Evolutionary conservation across 64 coral and sea anemone species (phyloP).

Genomic region (Platygyra sinensis): DNA sequence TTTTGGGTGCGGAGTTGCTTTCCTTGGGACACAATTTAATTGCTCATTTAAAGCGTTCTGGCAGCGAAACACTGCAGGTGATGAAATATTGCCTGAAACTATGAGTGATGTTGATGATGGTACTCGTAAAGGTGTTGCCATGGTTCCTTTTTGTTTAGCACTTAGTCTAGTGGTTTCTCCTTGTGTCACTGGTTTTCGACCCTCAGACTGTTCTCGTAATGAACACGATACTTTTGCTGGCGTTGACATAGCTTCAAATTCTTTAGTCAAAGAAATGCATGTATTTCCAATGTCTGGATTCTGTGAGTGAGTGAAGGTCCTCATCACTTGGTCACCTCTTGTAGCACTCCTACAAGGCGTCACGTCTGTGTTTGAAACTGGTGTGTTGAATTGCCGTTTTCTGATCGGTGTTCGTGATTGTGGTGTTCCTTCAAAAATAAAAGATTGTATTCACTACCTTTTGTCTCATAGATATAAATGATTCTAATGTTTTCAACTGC

Average conservation of each 20-base stretch:
- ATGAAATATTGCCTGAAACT: not conserved
- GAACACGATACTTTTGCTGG: not conserved
- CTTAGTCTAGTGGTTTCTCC: not conserved
- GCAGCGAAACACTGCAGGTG: not conserved
- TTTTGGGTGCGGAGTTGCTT: slow-evolving; percentile 4
- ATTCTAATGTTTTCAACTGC: too few species aligned
- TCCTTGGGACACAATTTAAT: not conserved
- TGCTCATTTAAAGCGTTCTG: not conserved
- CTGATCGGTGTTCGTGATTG: slow-evolving; percentile 12
- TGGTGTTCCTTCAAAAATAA: slow-evolving; percentile 12
- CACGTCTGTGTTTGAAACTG: not conserved
- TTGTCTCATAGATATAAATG: too few species aligned
- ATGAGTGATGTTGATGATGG: not conserved
- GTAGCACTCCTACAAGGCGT: not conserved
- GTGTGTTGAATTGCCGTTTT: slow-evolving; percentile 36
- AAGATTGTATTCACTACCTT: not conserved
- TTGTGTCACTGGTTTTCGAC: not conserved
- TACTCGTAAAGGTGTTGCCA: not conserved
- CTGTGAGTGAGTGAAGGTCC: not conserved
- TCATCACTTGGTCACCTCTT: not conserved
- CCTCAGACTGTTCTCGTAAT: not conserved
- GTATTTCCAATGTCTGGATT: not conserved
- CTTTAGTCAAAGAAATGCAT: slow-evolving; percentile 22
- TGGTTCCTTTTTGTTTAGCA: not conserved
- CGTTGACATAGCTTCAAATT: slow-evolving; percentile 4